Evolutionary conservation across 2,113 vertebrate species (phyloP).

Genomic region (Sapayoa aenigma): DNA sequence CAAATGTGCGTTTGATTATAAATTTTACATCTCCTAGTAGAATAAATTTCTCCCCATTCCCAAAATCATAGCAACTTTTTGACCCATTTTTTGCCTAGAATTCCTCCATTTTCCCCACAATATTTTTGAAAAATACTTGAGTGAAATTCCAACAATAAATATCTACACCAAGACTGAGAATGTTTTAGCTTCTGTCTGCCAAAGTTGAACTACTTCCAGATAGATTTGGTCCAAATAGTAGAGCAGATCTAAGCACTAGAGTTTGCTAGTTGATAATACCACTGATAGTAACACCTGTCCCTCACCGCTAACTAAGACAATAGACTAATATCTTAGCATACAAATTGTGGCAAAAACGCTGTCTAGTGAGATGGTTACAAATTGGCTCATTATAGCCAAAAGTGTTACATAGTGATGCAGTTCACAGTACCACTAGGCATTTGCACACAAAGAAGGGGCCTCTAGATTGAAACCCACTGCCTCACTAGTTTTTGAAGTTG

Average conservation of each 20-base stretch:
- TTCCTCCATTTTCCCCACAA: neutral
- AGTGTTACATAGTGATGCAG: neutral
- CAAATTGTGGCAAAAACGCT: neutral
- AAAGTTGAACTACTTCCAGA: neutral
- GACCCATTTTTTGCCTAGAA: neutral
- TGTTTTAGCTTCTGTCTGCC: neutral
- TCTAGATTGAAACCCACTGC: neutral
- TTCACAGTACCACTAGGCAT: neutral
- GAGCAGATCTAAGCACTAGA: neutral
- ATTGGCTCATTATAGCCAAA: neutral
- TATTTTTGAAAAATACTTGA: neutral
- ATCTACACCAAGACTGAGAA: neutral
- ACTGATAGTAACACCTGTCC: neutral
- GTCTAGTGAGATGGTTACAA: neutral
- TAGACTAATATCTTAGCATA: neutral
- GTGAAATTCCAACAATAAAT: neutral
- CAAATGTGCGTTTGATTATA: neutral
- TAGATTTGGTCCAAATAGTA: neutral
- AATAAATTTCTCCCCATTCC: neutral
- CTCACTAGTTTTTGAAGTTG: neutral
- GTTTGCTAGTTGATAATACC: neutral
- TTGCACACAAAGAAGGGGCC: neutral
- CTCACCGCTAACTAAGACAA: neutral
- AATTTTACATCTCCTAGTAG: neutral
- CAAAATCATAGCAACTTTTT: neutral